phyloP scores from a whole-genome alignment of 2,113 vertebrate genomes.

The Dasyprocta punctata region DNA sequence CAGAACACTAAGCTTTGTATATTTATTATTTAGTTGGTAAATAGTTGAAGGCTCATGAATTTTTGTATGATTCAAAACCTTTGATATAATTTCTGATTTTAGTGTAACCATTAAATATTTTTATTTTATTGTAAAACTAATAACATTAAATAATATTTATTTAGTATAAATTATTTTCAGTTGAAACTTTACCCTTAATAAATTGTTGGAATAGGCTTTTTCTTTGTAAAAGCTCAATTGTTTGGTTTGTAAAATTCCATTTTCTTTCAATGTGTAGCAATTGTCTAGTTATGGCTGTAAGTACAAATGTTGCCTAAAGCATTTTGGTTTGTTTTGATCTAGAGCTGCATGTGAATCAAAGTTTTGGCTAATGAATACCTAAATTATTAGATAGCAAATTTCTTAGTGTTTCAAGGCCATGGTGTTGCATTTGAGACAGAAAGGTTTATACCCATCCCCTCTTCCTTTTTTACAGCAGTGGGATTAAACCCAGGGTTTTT shows the following conservation, averaged over 20 bases:
- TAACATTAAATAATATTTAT: constrained; percentile 30
- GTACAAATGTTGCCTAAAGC: not conserved
- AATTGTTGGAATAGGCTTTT: not conserved
- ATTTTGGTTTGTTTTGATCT: constrained; percentile 5
- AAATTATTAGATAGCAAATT: not conserved
- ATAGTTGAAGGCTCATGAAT: constrained; percentile 33
- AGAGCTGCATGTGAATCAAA: not conserved
- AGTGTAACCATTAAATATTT: constrained; percentile 5
- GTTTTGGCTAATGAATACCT: constrained; percentile 26
- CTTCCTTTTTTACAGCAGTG: not conserved
- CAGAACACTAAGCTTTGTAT: constrained; percentile 23
- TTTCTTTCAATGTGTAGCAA: not conserved
- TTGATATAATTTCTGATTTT: constrained; percentile 35
- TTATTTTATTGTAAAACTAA: constrained; percentile 40
- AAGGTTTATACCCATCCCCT: not conserved
- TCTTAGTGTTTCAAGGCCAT: not conserved
- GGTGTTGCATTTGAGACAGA: not conserved
- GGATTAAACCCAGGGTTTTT: not conserved
- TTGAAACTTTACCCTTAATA: not conserved
- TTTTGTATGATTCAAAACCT: constrained; percentile 50
- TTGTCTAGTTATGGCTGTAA: not conserved
- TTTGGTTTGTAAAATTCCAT: not conserved
- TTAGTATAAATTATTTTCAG: constrained; percentile 43
- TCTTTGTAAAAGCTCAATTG: not conserved
- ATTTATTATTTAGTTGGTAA: constrained; percentile 50